These are phyloP conservation scores for Mallateleia sp. DNA, from an alignment of 2,888 invertebrate species.

Conservation along the genomic window DNA sequence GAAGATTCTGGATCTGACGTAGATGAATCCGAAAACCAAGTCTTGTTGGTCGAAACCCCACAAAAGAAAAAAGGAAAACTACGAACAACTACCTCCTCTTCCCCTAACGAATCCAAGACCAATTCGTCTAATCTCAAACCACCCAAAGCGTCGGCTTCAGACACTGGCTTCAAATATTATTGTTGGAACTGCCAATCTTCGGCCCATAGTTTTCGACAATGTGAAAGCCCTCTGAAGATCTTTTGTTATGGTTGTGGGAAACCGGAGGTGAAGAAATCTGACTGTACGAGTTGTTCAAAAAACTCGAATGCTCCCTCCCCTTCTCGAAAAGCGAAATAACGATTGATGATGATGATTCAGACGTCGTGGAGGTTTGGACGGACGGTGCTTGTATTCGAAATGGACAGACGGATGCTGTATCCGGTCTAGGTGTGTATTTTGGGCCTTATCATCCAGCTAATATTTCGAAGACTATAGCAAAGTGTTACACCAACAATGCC, in stretches of 20 bases:
- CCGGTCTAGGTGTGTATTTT: conserved; percentile 22
- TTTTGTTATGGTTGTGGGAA: conserved; percentile 24
- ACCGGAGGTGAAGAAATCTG: background rate
- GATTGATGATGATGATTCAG: background rate
- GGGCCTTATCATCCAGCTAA: conserved; percentile 11
- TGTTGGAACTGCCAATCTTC: conserved; percentile 24
- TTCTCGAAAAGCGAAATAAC: no score
- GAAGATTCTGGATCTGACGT: no score
- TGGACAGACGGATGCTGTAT: background rate
- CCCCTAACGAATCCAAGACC: no score
- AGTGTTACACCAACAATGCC: conserved; percentile 8
- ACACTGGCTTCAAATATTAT: no score
- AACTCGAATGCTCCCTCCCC: background rate
- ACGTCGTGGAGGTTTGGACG: conserved; percentile 23
- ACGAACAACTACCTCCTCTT: no score
- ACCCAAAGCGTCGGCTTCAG: no score
- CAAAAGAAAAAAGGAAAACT: no score
- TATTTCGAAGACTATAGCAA: no score
- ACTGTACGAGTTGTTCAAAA: conserved; percentile 30
- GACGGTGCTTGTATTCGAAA: conserved; percentile 25
- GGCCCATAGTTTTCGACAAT: background rate
- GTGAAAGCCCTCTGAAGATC: conserved; percentile 2
- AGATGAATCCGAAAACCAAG: no score
- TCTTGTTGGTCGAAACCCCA: no score
- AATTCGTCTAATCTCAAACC: no score